Conservation (phyloP, 2,888 invertebrate genomes). For the Cryptophagus acutangulus region DNA sequence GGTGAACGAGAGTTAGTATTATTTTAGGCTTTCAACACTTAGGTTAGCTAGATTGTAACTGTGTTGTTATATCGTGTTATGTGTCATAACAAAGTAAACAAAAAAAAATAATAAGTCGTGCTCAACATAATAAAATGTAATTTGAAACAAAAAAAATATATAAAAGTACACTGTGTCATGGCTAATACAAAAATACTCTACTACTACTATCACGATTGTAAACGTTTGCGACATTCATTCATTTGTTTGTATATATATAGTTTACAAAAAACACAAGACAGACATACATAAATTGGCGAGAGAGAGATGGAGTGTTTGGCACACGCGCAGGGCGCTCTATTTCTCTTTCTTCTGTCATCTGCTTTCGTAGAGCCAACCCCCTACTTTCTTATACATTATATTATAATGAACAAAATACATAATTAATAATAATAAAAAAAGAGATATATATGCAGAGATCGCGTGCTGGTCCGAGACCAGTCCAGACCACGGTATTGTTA, state of each 20-base stretch:
- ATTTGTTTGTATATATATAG: conserved; percentile 44
- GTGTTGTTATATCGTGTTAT: conserved; percentile 51
- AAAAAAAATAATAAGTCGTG: too few relatives aligned
- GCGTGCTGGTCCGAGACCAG: conserved; percentile 47
- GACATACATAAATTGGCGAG: background rate
- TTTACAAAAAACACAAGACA: conserved; percentile 18
- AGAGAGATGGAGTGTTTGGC: too few relatives aligned
- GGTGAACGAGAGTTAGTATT: conserved; percentile 43
- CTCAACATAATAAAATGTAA: too few relatives aligned
- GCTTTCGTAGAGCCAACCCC: conserved; percentile 45
- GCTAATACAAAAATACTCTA: too few relatives aligned
- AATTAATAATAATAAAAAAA: too few relatives aligned
- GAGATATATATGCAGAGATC: too few relatives aligned
- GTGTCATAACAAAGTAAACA: conserved; percentile 46
- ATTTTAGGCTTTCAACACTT: conserved; percentile 49
- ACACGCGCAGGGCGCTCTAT: too few relatives aligned
- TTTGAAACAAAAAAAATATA: too few relatives aligned
- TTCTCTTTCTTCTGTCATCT: conserved; percentile 18
- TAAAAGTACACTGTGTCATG: too few relatives aligned
- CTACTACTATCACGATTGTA: conserved; percentile 45
- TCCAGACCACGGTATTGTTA: conserved; percentile 47
- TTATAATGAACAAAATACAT: too few relatives aligned
- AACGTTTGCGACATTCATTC: conserved; percentile 40
- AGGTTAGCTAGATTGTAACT: conserved; percentile 51
- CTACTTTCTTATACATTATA: conserved; percentile 41